phyloP scores from a whole-genome alignment of 2,113 vertebrate genomes.

The Amazona vittata region DNA sequence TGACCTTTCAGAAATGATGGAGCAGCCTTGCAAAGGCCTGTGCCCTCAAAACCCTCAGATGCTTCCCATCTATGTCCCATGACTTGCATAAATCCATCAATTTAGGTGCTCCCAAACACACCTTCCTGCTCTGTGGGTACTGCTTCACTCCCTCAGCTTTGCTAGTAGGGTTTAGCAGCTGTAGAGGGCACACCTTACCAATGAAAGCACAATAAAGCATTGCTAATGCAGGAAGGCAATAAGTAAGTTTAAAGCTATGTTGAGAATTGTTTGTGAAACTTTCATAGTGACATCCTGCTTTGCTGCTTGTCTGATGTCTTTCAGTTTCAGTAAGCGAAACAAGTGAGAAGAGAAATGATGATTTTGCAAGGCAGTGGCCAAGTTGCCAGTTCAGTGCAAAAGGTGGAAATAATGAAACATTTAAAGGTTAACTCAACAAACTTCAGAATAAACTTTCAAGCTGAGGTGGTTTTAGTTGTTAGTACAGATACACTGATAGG shows the following conservation, averaged over 20 bases:
- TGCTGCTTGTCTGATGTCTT: background rate
- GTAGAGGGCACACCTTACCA: background rate
- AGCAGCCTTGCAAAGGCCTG: background rate
- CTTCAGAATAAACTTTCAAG: background rate
- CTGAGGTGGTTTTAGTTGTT: background rate
- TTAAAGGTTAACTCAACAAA: background rate
- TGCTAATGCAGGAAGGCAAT: background rate
- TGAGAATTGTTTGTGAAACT: background rate
- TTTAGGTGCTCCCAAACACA: background rate
- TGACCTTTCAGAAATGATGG: background rate
- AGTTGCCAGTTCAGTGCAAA: background rate
- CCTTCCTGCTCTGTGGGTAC: background rate
- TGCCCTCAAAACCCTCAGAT: background rate
- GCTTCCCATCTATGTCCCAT: background rate
- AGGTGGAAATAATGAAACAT: background rate
- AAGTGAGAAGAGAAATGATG: background rate
- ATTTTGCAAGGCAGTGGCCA: background rate
- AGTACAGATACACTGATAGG: background rate
- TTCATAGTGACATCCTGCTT: background rate
- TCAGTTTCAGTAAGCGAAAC: background rate
- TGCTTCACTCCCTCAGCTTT: background rate
- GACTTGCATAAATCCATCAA: background rate
- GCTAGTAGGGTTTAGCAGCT: background rate
- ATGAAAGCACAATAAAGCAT: background rate
- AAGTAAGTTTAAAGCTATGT: background rate